Evolutionary conservation across 2,888 invertebrate species (phyloP), one percentile per base, ranked within the genome.

Genomic region (Polyommatus iphigenia): DNA sequence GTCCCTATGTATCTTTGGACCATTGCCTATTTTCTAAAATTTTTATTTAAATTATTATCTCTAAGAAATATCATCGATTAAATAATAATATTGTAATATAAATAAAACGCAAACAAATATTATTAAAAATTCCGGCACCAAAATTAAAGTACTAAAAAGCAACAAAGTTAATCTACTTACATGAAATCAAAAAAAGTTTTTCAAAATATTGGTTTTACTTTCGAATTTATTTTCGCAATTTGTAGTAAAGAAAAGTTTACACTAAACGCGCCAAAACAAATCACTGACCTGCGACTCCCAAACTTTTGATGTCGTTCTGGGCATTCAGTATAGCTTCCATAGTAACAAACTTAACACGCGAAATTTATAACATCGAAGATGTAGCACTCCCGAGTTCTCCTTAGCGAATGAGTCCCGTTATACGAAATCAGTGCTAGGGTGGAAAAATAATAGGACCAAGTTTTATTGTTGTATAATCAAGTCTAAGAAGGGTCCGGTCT

Each of bases 371-470:
- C 67, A 67, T 67, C 67, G 62, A 67, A 32, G 82, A 82, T 83
- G 83, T 82, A 78, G 81, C 83, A 79, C 84, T 82, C 82, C 83
- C 84, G 85, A 82, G 81, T 83, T 81, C 85, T 80, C 81, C 81
- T 81, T 83, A 78, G 78, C 82, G 87, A 89, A 87, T 89, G 89
- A 87, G 83, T 87, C 83, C 86, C 87, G 88, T 85, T 85, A 85
- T 80, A 80, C 81, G 81, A 84, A 89, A 89, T 89, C 90, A 87
- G 84, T 83, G 87, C 85, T 81, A 80, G 84, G 86, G 87, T 84
- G 82, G 82, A 85, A 86, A 87, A 87, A 86, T 86, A 85, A 86
- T 86, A 86, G 82, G 81, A 79, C 80, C 77, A 77, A 83, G 79
- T 80, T 83, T 81, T 82, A 84, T 83, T 83, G 85, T 84, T 85